Percentiles rank a stretch among this genome's conserved stretches.
Evolutionary conservation across 35 echinoderm and acorn worm species (phyloP).

Genomic region (Heliocidaris tuberculata): DNA sequence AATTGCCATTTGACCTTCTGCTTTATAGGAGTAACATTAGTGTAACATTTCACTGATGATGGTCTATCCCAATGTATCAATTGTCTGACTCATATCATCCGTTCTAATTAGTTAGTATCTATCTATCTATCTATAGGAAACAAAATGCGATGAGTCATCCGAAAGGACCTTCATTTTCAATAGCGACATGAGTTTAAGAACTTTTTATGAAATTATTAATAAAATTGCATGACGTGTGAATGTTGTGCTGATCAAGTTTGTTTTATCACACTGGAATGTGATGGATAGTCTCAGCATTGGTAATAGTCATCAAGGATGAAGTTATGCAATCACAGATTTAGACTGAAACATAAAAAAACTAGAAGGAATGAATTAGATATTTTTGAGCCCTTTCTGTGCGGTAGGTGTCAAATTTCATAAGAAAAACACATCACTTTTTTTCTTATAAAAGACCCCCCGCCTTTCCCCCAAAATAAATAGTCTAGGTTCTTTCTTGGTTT

Average conservation of each 20-base stretch:
- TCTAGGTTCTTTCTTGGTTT: no score
- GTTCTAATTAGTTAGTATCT: neutral
- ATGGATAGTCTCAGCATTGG: neutral
- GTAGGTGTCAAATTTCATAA: no score
- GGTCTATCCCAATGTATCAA: neutral
- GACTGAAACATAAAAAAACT: no score
- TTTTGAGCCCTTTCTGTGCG: no score
- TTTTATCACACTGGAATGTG: neutral
- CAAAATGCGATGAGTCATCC: neutral
- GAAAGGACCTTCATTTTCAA: neutral
- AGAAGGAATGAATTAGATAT: no score
- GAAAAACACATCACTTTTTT: no score
- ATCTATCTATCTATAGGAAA: neutral
- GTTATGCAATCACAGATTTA: neutral
- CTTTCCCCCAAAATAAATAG: no score
- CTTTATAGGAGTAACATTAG: neutral
- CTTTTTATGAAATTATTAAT: neutral
- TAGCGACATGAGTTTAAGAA: neutral
- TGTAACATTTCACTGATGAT: neutral
- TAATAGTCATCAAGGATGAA: neutral
- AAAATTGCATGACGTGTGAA: neutral
- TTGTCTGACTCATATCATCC: neutral
- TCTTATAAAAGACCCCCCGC: no score
- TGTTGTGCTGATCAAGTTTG: neutral
- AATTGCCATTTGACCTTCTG: conserved; percentile 11